phyloP scores from a whole-genome alignment of 2,888 invertebrate genomes.

The Coenonympha glycerion region DNA sequence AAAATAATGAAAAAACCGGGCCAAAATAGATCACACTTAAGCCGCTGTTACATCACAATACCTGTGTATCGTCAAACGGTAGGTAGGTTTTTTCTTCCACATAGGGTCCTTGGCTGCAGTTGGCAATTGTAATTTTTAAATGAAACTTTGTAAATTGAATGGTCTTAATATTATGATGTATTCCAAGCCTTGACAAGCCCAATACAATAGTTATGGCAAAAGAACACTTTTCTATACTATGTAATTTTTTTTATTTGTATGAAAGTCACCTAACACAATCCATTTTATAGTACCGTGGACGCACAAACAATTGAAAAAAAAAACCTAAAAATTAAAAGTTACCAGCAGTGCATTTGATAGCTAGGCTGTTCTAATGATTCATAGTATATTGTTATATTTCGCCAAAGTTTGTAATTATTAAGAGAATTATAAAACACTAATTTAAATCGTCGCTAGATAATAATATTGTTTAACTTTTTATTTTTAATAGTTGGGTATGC shows the following conservation, averaged over 20 bases:
- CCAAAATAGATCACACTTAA: no score
- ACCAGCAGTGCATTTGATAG: slow-evolving; percentile 47
- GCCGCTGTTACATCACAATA: no score
- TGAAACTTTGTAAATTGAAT: no score
- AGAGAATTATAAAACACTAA: slow-evolving; percentile 60
- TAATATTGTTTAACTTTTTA: slow-evolving; percentile 42
- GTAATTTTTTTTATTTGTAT: not conserved
- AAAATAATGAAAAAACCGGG: no score
- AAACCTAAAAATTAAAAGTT: slow-evolving; percentile 30
- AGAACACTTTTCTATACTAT: no score
- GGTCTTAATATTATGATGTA: no score
- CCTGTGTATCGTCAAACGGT: no score
- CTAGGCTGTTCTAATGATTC: slow-evolving; percentile 47
- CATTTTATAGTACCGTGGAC: slow-evolving; percentile 21
- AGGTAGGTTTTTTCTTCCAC: no score
- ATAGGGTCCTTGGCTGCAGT: no score
- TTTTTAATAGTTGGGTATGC: not conserved
- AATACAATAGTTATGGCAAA: no score
- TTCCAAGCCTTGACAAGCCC: no score
- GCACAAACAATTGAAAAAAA: slow-evolving; percentile 27
- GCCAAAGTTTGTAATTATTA: slow-evolving; percentile 69
- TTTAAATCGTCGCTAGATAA: slow-evolving; percentile 60
- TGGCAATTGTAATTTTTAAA: no score
- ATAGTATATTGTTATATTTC: slow-evolving; percentile 67
- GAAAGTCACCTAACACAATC: slow-evolving; percentile 8